Conservation (phyloP, 2,797 vertebrate species). For the Girardinus metallicus region DNA sequence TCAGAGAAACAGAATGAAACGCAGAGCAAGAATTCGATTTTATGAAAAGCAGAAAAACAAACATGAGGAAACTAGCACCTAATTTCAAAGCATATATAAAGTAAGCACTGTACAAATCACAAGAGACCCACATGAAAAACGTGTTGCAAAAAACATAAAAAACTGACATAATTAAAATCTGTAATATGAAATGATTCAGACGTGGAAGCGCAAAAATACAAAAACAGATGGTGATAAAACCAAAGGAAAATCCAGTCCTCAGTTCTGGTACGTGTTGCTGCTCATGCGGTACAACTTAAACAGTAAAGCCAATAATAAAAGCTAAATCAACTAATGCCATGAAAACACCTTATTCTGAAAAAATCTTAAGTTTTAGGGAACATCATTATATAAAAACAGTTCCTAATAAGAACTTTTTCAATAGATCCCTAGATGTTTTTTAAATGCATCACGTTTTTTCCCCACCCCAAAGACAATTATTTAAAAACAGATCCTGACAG, state of each 20-base stretch:
- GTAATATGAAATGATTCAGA: not conserved
- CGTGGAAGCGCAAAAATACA: not conserved
- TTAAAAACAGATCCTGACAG: not conserved
- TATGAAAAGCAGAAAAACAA: not conserved
- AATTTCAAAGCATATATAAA: not conserved
- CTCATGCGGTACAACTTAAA: not conserved
- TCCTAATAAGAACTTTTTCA: not conserved
- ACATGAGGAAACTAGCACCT: not conserved
- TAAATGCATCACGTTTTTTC: not conserved
- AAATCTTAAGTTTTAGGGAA: not conserved
- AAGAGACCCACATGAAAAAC: not conserved
- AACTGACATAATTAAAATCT: not conserved
- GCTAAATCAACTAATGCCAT: not conserved
- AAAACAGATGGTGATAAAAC: not conserved
- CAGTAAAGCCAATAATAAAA: not conserved
- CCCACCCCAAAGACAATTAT: not conserved
- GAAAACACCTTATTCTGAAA: not conserved
- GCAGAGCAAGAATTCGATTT: not conserved
- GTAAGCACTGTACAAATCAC: slow-evolving; percentile 1
- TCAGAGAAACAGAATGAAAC: not conserved
- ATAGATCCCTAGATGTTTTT: not conserved
- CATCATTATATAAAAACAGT: not conserved
- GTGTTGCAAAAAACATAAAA: not conserved
- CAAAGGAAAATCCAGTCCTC: not conserved
- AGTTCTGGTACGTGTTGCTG: not conserved